Base-by-base conservation (phyloP, 2,113 vertebrate species). In the Myotis lucifugus region DNA sequence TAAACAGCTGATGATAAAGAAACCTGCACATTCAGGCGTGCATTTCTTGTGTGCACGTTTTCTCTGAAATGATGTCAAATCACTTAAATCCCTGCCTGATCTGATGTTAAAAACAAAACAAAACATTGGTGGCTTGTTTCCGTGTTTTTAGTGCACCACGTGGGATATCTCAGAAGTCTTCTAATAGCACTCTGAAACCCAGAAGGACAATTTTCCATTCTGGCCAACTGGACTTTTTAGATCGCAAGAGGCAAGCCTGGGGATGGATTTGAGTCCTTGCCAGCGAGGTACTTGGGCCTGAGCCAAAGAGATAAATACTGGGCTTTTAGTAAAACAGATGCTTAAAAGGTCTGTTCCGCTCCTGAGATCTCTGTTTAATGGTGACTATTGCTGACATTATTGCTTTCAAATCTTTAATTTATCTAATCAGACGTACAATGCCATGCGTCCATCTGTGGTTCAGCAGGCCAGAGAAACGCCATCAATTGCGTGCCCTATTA, bases 281-380 rank as follows among this genome's bases (percentile, higher is more conserved):
- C 96, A 96, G 82, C n/a, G 27, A 93, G 92, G 92, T 95, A 54
- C 59, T 34, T 97, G 97, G 85, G 15, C 67, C 72, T 18, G 25
- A 32, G 90, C 95, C 96, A 95, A 92, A 73, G 77, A 96, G 90
- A 90, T 52, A 96, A 93, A 90, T 76, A 81, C 54, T 48, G 67
- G 70, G 85, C 94, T 64, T 64, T 54, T 19, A 84, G 78, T 64
- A 18, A 93, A 96, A 56, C 94, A 95, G 94, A 91, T 88, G 92
- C 79, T 94, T 88, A 52, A 85, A 91, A 48, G 81, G 77, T 85
- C 81, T 82, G 81, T 77, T 88, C 72, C 3, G 0, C 82, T 90
- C 59, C 92, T 3, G 9, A 37, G 67, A 89, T 90, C 88, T 88
- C 91, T 92, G 90, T 87, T 95, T 93, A 91, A 83, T 73, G 79